Evolutionary conservation across 53 echinoderm and acorn worm species (phyloP).

Genomic region (Apostichopus leukothele): DNA sequence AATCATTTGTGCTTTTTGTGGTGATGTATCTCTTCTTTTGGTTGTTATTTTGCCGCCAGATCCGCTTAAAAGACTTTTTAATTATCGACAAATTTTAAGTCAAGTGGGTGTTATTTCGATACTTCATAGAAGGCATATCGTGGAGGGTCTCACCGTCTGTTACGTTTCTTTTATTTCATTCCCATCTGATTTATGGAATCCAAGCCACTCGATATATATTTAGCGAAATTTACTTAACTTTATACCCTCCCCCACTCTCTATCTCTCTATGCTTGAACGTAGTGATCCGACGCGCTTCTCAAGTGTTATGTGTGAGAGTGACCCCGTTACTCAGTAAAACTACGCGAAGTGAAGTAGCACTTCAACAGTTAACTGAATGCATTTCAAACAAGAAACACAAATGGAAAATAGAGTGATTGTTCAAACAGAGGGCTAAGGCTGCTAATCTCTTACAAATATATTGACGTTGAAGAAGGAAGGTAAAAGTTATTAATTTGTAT

Average conservation of each 20-base stretch:
- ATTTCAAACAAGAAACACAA: not conserved
- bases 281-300: not conserved
- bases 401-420: slow-evolving; percentile 47
- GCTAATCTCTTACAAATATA: not conserved
- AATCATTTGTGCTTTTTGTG: not conserved
- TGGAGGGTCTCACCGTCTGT: slow-evolving; percentile 27
- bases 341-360: slow-evolving; percentile 5
- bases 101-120: slow-evolving; percentile 13
- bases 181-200: slow-evolving; percentile 25
- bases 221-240: not conserved
- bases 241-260: not conserved
- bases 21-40: not conserved
- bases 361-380: slow-evolving; percentile 6
- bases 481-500: slow-evolving; percentile 43
- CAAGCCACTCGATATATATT: slow-evolving; percentile 16
- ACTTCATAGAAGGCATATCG: not conserved
- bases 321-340: slow-evolving; percentile 34
- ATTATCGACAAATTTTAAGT: slow-evolving; percentile 40
- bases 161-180: not conserved
- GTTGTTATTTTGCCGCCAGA: not conserved
- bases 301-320: slow-evolving; percentile 1
- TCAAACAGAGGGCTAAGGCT: slow-evolving; percentile 18
- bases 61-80: slow-evolving; percentile 37
- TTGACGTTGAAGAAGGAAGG: not conserved
- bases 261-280: not conserved